Evolutionary conservation across 92 coral and sea anemone species (phyloP).

Genomic region (Porites cylindrica): DNA sequence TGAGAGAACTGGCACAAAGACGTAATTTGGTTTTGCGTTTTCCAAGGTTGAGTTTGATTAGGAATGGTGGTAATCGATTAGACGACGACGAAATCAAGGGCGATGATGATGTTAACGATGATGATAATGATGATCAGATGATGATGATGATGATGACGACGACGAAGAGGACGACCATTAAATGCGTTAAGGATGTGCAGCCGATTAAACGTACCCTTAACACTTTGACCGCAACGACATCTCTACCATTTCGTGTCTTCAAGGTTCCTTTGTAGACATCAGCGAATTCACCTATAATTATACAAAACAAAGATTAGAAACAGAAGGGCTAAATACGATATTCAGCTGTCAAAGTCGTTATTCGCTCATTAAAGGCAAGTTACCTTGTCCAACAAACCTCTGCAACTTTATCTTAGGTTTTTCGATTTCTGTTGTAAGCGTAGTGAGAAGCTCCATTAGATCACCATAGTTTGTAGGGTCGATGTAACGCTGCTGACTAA

Average conservation of each 20-base stretch:
- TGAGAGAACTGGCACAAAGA: no score
- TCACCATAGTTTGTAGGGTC: slow-evolving; percentile 85
- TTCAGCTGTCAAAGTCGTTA: not conserved
- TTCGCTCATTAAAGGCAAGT: not conserved
- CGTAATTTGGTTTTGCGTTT: no score
- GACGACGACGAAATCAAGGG: not conserved
- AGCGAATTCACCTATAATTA: slow-evolving; percentile 91
- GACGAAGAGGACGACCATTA: not conserved
- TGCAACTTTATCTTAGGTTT: slow-evolving; percentile 57
- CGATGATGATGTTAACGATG: not conserved
- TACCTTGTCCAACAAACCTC: slow-evolving; percentile 92
- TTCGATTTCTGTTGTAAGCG: slow-evolving; percentile 85
- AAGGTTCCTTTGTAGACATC: slow-evolving; percentile 90
- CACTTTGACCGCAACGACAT: slow-evolving; percentile 86
- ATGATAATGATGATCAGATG: no score
- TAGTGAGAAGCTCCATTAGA: slow-evolving; percentile 80
- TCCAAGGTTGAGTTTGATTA: no score
- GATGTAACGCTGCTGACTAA: slow-evolving; percentile 80
- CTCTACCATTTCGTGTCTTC: slow-evolving; percentile 64
- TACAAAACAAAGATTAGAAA: not conserved
- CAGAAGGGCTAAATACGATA: not conserved
- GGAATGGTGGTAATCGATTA: not conserved
- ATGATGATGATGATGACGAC: not conserved
- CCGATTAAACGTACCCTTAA: slow-evolving; percentile 72
- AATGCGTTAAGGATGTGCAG: not conserved